Base-by-base conservation (phyloP, 2,797 vertebrate species). In the Crypturellus tataupa region DNA sequence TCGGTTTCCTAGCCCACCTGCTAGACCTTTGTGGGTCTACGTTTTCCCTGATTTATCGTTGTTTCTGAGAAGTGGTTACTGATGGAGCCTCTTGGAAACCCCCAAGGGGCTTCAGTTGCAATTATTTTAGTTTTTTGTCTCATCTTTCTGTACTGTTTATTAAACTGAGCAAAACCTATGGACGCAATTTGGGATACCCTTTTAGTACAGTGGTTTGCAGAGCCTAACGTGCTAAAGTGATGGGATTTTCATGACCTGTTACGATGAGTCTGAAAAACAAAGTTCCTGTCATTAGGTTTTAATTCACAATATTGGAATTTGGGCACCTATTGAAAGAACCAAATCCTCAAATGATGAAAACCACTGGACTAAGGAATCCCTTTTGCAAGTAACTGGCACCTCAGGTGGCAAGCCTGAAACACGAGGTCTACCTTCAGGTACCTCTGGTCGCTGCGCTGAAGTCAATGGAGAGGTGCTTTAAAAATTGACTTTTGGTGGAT, bases 381-480 rank as follows among this genome's bases (percentile, higher is more conserved):
- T 27, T 27, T 7, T 75, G 65, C 3, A 12, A 77, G 81, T 62
- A 79, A 29, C 71, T 9, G 39, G 6, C 63, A 70, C 53, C 64
- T 58, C 46, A 77, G 73, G 73, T 58, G 75, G 64, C 65, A 51
- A 51, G 60, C 62, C 55, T 80, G 67, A 35, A 64, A 47, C 0
- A 2, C 81, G 67, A 85, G 67, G 63, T 71, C 71, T 82, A 77
- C 49, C 84, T 86, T 72, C 82, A 85, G 77, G 87, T 59, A 58
- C 58, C 42, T 42, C 29, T 21, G 70, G 59, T 63, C 0, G 0
- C 72, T 92, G 62, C 62, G 44, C 37, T 95, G 88, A 96, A 96
- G 91, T 93, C 96, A 96, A 75, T 14, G 80, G 68, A 95, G 89
- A 55, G 35, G 37, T 92, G 69, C 46, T 60, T 87, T 60, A 83